Percentiles rank a stretch among this genome's conserved stretches.
Evolutionary conservation across 2,888 invertebrate genomes (phyloP).

Genomic region (Pheosia gnoma): DNA sequence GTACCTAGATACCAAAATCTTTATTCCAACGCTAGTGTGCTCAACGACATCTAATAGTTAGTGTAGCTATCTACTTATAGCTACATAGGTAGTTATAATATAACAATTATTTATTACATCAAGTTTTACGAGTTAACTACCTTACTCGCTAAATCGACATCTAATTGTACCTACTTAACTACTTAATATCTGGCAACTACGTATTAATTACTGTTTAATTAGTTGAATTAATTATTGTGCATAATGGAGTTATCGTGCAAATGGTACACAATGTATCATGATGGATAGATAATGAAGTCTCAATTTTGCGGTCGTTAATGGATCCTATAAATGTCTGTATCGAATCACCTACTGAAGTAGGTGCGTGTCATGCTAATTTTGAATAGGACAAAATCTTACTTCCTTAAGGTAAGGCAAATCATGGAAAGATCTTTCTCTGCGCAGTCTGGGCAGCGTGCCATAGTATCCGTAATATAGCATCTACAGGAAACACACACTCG

Average conservation of each 20-base stretch:
- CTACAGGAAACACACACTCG: constrained; percentile 78
- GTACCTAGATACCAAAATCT: not conserved
- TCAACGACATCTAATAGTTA: not conserved
- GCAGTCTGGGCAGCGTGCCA: constrained; percentile 88
- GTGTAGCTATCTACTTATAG: not conserved
- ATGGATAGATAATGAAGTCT: not conserved
- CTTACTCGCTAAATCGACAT: constrained; percentile 4
- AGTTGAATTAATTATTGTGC: constrained; percentile 16
- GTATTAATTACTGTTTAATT: constrained; percentile 36
- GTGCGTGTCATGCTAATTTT: constrained; percentile 59
- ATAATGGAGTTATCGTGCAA: constrained; percentile 19
- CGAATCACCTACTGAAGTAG: constrained; percentile 24
- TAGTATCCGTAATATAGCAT: constrained; percentile 88
- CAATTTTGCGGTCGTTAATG: constrained; percentile 7
- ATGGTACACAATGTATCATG: constrained; percentile 11
- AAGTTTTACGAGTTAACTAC: constrained; percentile 5
- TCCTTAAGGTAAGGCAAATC: constrained; percentile 91
- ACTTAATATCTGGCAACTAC: not conserved
- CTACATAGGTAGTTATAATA: not conserved
- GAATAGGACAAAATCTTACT: constrained; percentile 82
- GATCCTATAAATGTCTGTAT: constrained; percentile 16
- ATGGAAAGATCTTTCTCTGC: constrained; percentile 91
- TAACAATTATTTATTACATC: not conserved
- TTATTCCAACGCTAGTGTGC: not conserved
- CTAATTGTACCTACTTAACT: constrained; percentile 6